Evolutionary conservation across 2,888 invertebrate species (phyloP), one percentile per base, ranked within the genome.

Genomic region (Pogonocherus hispidulus): DNA sequence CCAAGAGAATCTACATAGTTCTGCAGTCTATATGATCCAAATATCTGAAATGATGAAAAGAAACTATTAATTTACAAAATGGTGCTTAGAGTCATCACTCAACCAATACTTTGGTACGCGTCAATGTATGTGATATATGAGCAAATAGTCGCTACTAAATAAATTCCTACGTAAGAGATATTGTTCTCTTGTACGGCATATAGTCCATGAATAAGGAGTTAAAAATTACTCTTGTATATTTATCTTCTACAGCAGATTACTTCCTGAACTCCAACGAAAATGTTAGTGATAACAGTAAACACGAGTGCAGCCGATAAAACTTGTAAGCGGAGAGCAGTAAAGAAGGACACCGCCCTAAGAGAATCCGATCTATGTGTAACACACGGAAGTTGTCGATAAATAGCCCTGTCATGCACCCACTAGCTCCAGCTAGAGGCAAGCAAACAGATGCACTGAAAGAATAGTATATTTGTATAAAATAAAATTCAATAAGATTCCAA

Each of bases 351-450:
- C 70, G 70, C 70, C 70, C 70, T 63, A 65, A 66, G 56, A 68
- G 68, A 69, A 67, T 69, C 69, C 72, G 67, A 71, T 71, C 70
- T 71, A 74, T 72, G 69, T 76, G 75, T 73, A 76, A 80, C 80
- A 83, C 81, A 78, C 81, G 83, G 83, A 83, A 83, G 81, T 82
- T 76, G 75, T 73, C 80, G 77, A 80, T 82, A 82, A 81, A 82
- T 81, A 77, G 79, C 79, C 77, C 78, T 80, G 80, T 80, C 81
- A 76, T 72, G 81, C 81, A 81, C 82, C 82, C 83, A 83, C 83
- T 80, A 81, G 82, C 70, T 69, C 70, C 72, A 72, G 74, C 76
- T 73, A 72, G 75, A 75, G 76, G 71, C 44, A 73, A 68, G 69
- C 71, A 55, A 65, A 59, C 60, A 18, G 32, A 11, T 14, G 14